Conservation (phyloP, 2,113 vertebrate species). For the Phoxinus phoxinus region DNA sequence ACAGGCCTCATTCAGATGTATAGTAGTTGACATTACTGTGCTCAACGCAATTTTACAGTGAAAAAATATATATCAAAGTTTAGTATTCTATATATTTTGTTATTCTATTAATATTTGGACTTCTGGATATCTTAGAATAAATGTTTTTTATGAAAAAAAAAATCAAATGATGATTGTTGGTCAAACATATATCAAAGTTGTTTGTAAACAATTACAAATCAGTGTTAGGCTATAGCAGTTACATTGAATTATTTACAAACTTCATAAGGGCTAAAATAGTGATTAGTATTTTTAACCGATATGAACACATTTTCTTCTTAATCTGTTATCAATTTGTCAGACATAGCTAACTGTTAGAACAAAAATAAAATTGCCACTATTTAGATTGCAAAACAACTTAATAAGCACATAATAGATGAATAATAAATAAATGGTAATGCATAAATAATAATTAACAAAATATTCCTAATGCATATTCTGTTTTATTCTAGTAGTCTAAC, state of each 20-base stretch:
- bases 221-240: background rate
- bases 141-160: background rate
- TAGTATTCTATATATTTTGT: background rate
- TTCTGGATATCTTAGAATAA: background rate
- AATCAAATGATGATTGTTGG: background rate
- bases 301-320: background rate
- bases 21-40: conserved; percentile 62
- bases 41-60: conserved; percentile 60
- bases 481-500: background rate
- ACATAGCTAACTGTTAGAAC: background rate
- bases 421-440: background rate
- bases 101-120: conserved; percentile 18
- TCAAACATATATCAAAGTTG: background rate
- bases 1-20: conserved; percentile 69
- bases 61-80: conserved; percentile 4
- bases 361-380: background rate
- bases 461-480: background rate
- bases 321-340: background rate
- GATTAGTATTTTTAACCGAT: no score
- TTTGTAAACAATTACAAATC: background rate
- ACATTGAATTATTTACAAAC: background rate
- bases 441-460: background rate
- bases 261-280: background rate
- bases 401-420: background rate
- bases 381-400: background rate